These are phyloP conservation scores for Peromyscus leucopus DNA, from an alignment of 2,113 vertebrate species.

Conservation along the genomic window DNA sequence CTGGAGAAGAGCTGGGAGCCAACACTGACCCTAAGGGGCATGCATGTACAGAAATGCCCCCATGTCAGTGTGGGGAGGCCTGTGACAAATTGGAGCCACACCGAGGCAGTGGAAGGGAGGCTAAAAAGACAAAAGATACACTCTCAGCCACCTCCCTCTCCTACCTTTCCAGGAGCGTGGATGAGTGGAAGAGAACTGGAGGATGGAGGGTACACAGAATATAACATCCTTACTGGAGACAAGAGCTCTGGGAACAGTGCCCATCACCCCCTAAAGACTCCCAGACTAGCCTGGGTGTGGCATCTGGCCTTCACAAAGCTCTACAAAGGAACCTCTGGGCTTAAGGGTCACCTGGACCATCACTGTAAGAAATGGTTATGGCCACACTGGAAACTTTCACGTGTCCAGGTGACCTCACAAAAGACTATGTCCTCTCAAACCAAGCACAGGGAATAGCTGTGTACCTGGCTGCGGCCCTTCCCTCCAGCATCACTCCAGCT, in stretches of 20 bases:
- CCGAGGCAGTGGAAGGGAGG: rapidly evolving
- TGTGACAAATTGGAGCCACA: neutral
- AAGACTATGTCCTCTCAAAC: neutral
- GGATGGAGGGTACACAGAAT: too few relatives aligned
- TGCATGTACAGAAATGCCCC: neutral
- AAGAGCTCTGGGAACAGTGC: neutral
- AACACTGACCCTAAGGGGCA: neutral
- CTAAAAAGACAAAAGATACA: neutral
- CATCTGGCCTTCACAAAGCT: neutral
- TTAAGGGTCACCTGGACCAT: neutral
- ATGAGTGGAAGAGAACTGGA: neutral
- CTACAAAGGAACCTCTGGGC: neutral
- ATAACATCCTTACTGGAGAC: rapidly evolving
- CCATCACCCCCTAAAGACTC: too few relatives aligned
- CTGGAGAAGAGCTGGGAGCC: neutral
- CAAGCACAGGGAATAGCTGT: neutral
- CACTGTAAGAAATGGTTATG: neutral
- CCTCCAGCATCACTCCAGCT: rapidly evolving
- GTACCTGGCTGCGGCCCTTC: neutral
- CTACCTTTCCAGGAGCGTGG: neutral
- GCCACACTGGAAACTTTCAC: neutral
- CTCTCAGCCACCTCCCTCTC: neutral
- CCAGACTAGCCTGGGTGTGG: rapidly evolving
- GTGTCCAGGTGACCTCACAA: neutral
- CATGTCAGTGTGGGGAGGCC: rapidly evolving